Evolutionary conservation across 2,888 invertebrate species (phyloP), one percentile per base, ranked within the genome.

Genomic region (Atherix ibis): DNA sequence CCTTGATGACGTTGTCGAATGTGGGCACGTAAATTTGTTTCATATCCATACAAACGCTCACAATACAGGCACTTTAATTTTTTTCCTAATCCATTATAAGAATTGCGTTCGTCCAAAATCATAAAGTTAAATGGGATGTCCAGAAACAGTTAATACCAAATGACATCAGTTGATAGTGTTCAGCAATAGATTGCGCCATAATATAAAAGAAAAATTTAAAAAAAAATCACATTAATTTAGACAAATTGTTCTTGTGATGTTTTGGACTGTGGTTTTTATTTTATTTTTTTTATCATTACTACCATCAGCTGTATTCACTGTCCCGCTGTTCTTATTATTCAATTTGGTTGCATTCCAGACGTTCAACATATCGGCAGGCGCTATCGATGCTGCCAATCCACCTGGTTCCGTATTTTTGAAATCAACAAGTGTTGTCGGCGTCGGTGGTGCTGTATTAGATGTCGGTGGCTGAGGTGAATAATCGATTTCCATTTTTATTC

Each of bases 1-100:
- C 88, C 87, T 64, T 88, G 87, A 64, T 88, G 87, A 56, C 87
- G 77, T 58, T 88, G 88, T 36, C 87, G 69, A 56, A 88, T 87
- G 65, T 88, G 88, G 44, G 88, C 88, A 47, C 88, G 76, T 56
- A 88, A 65, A 61, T 88, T 88, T 53, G 88, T 88, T 70, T 88
- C 88, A 62, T 88, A 88, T 44, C 88, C 88, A 64, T 88, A 88
- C 41, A 88, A 70, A 54, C 87, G 73, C 65, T 88, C 88, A 70
- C 88, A 88, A 64, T 82, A 87, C 53, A 87, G 83, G 65, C 87
- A 88, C 67, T 87, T 87, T 54, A 88, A 67, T 64, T 88, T 88
- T 63, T 85, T 87, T 53, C 85, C 87, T 85, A 68, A 27, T 35
- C 30, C 22, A 3, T 17, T 32, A 30, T 27, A 22, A 22, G 22